Conservation (phyloP, 1,140 invertebrate species). For the Bemisia tabaci region DNA sequence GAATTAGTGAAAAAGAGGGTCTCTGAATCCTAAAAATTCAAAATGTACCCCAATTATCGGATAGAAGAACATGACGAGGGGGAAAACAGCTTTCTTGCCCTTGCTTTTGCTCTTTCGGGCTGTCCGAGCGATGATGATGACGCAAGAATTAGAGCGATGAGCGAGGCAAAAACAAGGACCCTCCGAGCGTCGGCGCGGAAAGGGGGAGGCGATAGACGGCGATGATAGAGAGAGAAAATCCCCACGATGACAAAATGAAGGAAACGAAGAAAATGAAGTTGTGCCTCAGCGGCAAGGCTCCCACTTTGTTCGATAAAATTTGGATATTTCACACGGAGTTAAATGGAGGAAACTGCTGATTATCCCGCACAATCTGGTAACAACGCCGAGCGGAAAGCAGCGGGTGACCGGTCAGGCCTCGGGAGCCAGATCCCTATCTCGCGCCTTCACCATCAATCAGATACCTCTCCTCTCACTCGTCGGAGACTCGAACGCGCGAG, state of each 20-base stretch:
- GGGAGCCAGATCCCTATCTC: background rate
- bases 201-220: background rate
- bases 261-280: background rate
- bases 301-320: too few relatives aligned
- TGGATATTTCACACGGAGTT: too few relatives aligned
- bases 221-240: background rate
- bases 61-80: too few relatives aligned
- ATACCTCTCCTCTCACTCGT: too few relatives aligned
- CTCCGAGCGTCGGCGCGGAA: too few relatives aligned
- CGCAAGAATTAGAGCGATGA: background rate
- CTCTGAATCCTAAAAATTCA: too few relatives aligned
- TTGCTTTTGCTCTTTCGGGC: background rate
- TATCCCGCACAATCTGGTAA: too few relatives aligned
- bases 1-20: too few relatives aligned
- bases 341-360: too few relatives aligned
- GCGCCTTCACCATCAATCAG: background rate
- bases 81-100: background rate
- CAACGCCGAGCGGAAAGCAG: too few relatives aligned
- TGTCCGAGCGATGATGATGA: background rate
- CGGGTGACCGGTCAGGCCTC: background rate
- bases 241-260: background rate
- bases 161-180: background rate
- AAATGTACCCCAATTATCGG: too few relatives aligned
- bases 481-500: too few relatives aligned
- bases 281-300: background rate